Conservation (phyloP, 2,113 vertebrate genomes). For the Psammodynastes pulverulentus region DNA sequence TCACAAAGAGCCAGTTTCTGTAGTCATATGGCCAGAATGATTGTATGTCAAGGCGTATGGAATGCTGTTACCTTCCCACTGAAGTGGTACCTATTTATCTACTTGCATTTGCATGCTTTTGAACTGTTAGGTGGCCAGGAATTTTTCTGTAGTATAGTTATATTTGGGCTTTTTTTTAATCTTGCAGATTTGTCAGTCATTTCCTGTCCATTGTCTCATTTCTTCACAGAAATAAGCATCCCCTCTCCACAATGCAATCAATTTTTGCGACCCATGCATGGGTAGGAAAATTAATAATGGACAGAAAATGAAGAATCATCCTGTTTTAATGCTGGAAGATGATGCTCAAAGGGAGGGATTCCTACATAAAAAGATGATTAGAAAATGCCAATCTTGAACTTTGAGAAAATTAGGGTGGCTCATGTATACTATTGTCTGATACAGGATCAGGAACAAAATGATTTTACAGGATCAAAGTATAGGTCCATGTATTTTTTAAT, state of each 20-base stretch:
- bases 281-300: slow-evolving; percentile 16
- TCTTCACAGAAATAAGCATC: neutral
- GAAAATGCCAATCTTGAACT: neutral
- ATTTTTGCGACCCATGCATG: neutral
- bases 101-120: neutral
- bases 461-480: neutral
- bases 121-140: neutral
- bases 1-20: neutral
- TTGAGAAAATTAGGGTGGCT: neutral
- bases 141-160: neutral
- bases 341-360: neutral
- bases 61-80: neutral
- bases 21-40: neutral
- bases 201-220: neutral
- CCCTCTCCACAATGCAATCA: neutral
- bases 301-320: neutral
- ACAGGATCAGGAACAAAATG: neutral
- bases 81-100: neutral
- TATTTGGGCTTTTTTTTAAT: neutral
- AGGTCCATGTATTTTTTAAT: neutral
- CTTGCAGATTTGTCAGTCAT: neutral
- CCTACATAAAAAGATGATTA: neutral
- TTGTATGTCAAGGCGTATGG: neutral
- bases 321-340: neutral
- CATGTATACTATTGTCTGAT: neutral